Evolutionary conservation across 2,113 vertebrate genomes (phyloP).

Genomic region (Stigmatopora argus): DNA sequence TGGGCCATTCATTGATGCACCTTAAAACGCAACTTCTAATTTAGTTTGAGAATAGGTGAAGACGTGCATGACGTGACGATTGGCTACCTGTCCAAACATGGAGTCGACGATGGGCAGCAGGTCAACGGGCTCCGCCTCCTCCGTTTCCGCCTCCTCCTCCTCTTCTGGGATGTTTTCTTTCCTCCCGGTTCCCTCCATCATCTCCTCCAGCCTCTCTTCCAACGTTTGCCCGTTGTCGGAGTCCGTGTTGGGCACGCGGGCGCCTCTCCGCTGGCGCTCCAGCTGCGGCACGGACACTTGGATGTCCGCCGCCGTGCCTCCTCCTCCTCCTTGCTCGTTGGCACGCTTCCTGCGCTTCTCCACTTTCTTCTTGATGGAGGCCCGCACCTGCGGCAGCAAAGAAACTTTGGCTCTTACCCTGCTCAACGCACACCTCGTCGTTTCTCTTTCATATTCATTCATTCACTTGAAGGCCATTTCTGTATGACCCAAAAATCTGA

Average conservation of each 20-base stretch:
- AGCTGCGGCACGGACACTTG: conserved; percentile 6
- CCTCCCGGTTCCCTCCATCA: conserved; percentile 49
- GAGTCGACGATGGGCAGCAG: conserved; percentile 66
- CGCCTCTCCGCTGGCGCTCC: conserved; percentile 22
- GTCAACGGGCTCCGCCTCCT: conserved; percentile 38
- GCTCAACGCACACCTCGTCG: too few relatives aligned
- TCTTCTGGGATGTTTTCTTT: conserved; percentile 15
- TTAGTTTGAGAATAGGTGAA: background rate
- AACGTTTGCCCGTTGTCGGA: conserved; percentile 18
- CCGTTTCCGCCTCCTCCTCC: conserved; percentile 29
- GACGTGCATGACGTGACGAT: background rate
- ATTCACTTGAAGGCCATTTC: too few relatives aligned
- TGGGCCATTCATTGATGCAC: too few relatives aligned
- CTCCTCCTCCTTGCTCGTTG: conserved; percentile 10
- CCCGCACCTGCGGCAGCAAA: conserved; percentile 60
- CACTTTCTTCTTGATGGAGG: conserved; percentile 69
- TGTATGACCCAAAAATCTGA: too few relatives aligned
- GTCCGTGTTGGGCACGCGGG: background rate
- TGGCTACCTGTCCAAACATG: conserved; percentile 70
- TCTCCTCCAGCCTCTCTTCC: conserved; percentile 49
- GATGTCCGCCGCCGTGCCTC: conserved; percentile 18
- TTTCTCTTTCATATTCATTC: too few relatives aligned
- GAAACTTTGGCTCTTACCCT: background rate
- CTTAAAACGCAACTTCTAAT: too few relatives aligned
- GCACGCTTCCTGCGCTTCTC: conserved; percentile 62